Evolutionary conservation across 1,140 invertebrate genomes (phyloP).

Genomic region (Nylanderia fulva): DNA sequence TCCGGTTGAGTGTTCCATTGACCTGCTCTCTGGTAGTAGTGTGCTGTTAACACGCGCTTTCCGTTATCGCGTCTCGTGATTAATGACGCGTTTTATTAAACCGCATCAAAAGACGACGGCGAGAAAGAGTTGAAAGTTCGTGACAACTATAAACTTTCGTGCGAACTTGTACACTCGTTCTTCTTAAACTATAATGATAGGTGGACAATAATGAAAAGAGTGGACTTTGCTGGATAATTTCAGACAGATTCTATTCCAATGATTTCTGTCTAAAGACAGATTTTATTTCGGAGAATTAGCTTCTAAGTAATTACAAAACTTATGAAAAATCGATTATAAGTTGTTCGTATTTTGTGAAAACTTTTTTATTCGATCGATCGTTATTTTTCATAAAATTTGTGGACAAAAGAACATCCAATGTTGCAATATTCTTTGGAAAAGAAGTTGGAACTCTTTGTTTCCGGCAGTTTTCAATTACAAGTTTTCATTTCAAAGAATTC

Average conservation of each 20-base stretch:
- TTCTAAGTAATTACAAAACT: neutral
- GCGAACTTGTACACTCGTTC: neutral
- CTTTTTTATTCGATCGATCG: neutral
- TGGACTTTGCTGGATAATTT: neutral
- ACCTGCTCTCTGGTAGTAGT: slow-evolving; percentile 51
- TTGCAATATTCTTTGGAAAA: neutral
- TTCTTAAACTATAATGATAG: slow-evolving; percentile 28
- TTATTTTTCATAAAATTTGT: neutral
- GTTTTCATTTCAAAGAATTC: slow-evolving; percentile 15
- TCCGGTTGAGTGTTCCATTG: slow-evolving; percentile 70
- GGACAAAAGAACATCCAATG: neutral
- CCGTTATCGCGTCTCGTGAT: slow-evolving; percentile 45
- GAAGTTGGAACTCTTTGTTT: neutral
- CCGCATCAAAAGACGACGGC: neutral
- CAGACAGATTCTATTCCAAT: neutral
- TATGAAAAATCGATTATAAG: neutral
- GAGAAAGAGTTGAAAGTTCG: slow-evolving; percentile 40
- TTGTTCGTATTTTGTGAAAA: neutral
- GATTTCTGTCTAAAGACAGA: neutral
- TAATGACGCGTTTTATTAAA: slow-evolving; percentile 57
- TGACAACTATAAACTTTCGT: neutral
- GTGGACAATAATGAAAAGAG: slow-evolving; percentile 8
- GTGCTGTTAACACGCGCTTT: slow-evolving; percentile 47
- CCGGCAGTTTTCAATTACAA: neutral
- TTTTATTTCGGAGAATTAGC: neutral